A percentile compares a stretch with the other conserved stretches of the same genome.
These are phyloP conservation scores for Andrena fulva DNA, from an alignment of 2,888 invertebrate genomes.

Conservation along the genomic window DNA sequence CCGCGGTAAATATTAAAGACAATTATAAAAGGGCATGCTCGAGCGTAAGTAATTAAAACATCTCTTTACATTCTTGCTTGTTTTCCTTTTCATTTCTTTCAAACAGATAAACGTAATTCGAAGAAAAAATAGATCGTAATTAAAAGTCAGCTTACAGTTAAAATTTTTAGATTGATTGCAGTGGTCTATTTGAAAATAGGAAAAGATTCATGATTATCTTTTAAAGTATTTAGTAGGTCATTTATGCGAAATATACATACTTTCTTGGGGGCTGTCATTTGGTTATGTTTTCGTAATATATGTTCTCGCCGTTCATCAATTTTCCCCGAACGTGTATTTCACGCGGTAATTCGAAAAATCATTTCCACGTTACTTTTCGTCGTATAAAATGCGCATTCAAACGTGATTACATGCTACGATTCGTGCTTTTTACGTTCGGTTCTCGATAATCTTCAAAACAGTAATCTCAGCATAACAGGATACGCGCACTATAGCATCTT, in stretches of 20 bases:
- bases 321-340: not conserved
- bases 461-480: constrained; percentile 59
- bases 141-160: constrained; percentile 38
- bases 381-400: constrained; percentile 4
- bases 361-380: constrained; percentile 14
- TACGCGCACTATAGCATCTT: constrained; percentile 30
- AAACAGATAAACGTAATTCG: constrained; percentile 28
- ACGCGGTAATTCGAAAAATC: not conserved
- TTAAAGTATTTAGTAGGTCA: constrained; percentile 9
- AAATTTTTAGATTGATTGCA: constrained; percentile 15
- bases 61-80: constrained; percentile 40
- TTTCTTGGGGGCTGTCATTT: constrained; percentile 64
- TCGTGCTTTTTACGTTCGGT: constrained; percentile 62
- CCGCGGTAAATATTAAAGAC: constrained; percentile 55
- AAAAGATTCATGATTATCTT: not conserved
- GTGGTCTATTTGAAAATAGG: constrained; percentile 38
- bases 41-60: constrained; percentile 44
- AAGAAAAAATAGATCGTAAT: constrained; percentile 10
- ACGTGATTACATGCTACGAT: constrained; percentile 19
- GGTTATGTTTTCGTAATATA: constrained; percentile 54
- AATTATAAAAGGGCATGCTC: constrained; percentile 54
- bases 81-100: constrained; percentile 32
- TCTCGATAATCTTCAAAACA: constrained; percentile 51
- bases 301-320: not conserved
- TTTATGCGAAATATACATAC: constrained; percentile 39